A percentile compares a stretch with the other conserved stretches of the same genome.
Evolutionary conservation across 2,888 invertebrate species (phyloP).

Genomic region (Tetanocera ferruginea): DNA sequence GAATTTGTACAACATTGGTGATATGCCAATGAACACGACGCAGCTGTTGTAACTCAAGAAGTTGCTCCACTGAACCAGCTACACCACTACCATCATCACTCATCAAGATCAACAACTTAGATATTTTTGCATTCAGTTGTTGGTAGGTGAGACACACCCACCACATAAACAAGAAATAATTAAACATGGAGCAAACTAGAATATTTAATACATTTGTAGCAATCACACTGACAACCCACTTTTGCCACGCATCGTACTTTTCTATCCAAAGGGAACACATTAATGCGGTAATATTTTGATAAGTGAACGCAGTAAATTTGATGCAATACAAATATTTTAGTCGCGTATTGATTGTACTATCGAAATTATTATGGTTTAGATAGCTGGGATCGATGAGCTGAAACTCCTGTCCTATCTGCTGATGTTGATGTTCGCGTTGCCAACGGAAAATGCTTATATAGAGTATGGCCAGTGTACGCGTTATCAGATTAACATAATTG

Average conservation of each 20-base stretch:
- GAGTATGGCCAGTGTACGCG: not conserved
- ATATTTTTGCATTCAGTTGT: not conserved
- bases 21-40: slow-evolving; percentile 10
- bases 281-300: not conserved
- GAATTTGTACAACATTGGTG: not conserved
- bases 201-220: not conserved
- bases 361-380: not conserved
- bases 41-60: not conserved
- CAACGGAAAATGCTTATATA: slow-evolving; percentile 5
- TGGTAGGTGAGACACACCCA: not conserved
- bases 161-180: not conserved
- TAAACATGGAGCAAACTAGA: not conserved
- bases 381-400: not conserved
- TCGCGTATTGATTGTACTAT: not conserved
- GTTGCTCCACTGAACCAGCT: too few species aligned
- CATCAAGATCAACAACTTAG: not conserved
- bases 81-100: not conserved
- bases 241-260: not conserved
- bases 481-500: not conserved
- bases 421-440: not conserved
- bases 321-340: not conserved
- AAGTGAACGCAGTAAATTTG: not conserved
- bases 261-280: not conserved
- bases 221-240: not conserved
- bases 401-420: not conserved